A percentile compares a stretch with the other conserved stretches of the same genome.
Evolutionary conservation across 2,888 invertebrate genomes (phyloP).

Genomic region (Hylaea fasciaria): DNA sequence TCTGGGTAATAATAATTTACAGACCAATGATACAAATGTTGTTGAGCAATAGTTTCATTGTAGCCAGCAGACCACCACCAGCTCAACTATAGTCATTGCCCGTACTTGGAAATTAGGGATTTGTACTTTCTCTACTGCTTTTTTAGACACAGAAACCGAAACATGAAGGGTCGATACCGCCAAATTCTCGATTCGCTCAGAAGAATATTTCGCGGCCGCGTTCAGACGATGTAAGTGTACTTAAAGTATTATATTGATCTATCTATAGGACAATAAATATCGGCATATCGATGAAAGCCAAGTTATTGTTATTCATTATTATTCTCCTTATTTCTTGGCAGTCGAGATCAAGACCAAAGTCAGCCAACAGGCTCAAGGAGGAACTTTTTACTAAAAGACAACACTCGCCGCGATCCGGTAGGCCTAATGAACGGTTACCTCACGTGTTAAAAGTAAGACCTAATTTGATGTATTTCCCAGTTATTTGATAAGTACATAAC

Average conservation of each 20-base stretch:
- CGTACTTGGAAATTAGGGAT: no score
- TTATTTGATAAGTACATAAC: no score
- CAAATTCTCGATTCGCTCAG: constrained; percentile 25
- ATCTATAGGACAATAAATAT: neutral
- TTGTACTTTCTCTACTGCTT: neutral
- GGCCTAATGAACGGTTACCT: constrained; percentile 20
- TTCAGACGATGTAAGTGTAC: constrained; percentile 50
- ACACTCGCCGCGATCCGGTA: constrained; percentile 11
- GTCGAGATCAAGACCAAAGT: constrained; percentile 63
- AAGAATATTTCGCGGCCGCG: constrained; percentile 38
- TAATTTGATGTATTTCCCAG: neutral
- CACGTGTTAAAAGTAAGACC: constrained; percentile 24
- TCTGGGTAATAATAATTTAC: no score
- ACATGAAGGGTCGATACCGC: constrained; percentile 35
- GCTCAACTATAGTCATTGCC: no score
- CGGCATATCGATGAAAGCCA: no score
- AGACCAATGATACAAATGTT: no score
- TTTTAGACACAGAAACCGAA: constrained; percentile 40
- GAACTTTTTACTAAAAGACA: constrained; percentile 41
- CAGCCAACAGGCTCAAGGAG: constrained; percentile 57
- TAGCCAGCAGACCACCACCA: no score
- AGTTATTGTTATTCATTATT: neutral
- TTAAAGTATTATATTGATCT: neutral
- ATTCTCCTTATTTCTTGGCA: constrained; percentile 22
- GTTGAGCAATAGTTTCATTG: no score